Conservation (phyloP, 2,797 vertebrate species). For the Catostomus latipinnis region DNA sequence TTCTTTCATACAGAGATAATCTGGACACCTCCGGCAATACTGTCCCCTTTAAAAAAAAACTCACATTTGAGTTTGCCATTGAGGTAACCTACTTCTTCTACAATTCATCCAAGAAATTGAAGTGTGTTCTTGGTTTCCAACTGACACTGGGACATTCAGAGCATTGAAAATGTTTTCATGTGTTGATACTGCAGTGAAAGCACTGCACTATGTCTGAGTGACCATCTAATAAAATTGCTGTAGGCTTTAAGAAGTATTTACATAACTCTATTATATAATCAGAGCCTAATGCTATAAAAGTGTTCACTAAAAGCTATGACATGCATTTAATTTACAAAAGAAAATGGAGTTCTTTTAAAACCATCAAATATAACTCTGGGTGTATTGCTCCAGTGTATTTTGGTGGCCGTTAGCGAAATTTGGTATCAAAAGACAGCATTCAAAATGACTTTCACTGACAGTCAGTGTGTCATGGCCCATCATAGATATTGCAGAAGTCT, state of each 20-base stretch:
- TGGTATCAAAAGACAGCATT: slow-evolving; percentile 8
- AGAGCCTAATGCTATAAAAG: slow-evolving; percentile 21
- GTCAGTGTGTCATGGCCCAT: neutral
- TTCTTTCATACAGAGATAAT: slow-evolving; percentile 1
- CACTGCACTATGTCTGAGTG: neutral
- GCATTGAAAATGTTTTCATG: slow-evolving; percentile 7
- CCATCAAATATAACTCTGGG: neutral
- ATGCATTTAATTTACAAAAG: neutral
- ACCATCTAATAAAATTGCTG: slow-evolving; percentile 22
- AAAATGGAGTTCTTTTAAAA: too few species aligned
- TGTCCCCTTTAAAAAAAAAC: neutral
- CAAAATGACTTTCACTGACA: neutral
- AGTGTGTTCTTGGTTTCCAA: slow-evolving; percentile 18
- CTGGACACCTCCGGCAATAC: neutral
- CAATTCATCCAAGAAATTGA: slow-evolving; percentile 13
- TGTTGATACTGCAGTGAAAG: neutral
- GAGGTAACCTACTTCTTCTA: slow-evolving; percentile 16
- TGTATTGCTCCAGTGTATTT: slow-evolving; percentile 1
- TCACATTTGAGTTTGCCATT: neutral
- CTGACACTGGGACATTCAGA: neutral
- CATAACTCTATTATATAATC: slow-evolving; percentile 45
- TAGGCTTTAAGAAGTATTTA: slow-evolving; percentile 46
- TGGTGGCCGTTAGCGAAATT: slow-evolving; percentile 8
- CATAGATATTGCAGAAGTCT: neutral
- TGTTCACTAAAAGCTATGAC: slow-evolving; percentile 29